phyloP scores from a whole-genome alignment of 2,113 vertebrate genomes.

The Myotis lucifugus region DNA sequence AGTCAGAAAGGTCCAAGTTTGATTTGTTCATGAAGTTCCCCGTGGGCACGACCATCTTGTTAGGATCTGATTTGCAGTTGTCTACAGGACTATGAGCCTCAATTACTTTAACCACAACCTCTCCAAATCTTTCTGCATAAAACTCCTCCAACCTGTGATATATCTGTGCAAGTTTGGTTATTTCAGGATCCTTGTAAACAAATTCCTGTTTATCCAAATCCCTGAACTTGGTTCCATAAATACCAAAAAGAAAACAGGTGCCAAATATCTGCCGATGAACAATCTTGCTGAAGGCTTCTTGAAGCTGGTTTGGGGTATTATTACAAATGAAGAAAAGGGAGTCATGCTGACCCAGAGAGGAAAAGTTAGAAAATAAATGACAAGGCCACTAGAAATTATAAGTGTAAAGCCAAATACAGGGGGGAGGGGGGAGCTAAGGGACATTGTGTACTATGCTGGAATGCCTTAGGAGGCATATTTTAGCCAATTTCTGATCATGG shows the following conservation, averaged over 20 bases:
- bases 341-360: not conserved
- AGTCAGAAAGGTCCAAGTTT: slow-evolving; percentile 97
- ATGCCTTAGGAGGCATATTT: not conserved
- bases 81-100: slow-evolving; percentile 99
- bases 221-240: slow-evolving; percentile 97
- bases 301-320: not conserved
- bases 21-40: slow-evolving; percentile 97
- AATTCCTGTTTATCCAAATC: slow-evolving; percentile 99
- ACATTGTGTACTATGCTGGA: not conserved
- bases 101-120: slow-evolving; percentile 97
- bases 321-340: not conserved
- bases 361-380: not conserved
- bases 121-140: slow-evolving; percentile 97
- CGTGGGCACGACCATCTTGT: slow-evolving; percentile 97
- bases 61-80: slow-evolving; percentile 97
- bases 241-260: slow-evolving; percentile 97
- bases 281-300: not conserved
- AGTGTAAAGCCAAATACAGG: not conserved
- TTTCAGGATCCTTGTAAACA: slow-evolving; percentile 98
- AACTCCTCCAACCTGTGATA: slow-evolving; percentile 98
- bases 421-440: not conserved
- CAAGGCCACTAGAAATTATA: not conserved
- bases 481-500: not conserved
- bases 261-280: slow-evolving; percentile 95
- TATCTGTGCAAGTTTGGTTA: slow-evolving; percentile 97